Base-by-base conservation (phyloP, 1,140 invertebrate species). In the Berghia stephanieae region DNA sequence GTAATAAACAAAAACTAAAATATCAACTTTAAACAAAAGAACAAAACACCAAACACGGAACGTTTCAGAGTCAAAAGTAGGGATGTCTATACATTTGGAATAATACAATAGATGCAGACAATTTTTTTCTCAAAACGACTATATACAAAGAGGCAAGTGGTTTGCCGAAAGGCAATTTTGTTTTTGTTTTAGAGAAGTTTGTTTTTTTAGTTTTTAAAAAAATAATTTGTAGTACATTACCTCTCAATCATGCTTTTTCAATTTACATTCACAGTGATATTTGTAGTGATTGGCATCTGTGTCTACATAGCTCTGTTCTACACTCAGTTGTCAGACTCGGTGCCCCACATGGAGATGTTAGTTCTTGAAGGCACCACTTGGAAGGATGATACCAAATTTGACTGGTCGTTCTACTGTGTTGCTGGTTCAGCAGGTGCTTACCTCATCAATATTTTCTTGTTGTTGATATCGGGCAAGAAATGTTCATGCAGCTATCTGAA, bases 401-500 rank as follows among this genome's bases (percentile, higher is more conserved):
- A 93, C 77, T 94, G 93, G 86, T 95, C 94, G 21, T 95, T 94
- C 89, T 95, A 93, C 93, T 91, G 96, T 77, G 92, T 95, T 6
- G 93, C 94, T 1, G 92, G 92, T 27, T 93, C 94, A 3, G 91
- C 92, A 8, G 89, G 93, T 71, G 90, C 94, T 27, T 94, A 93
- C 80, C 90, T 94, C 49, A 86, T 94, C 43, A 96, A 95, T 89
- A 92, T 95, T 79, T 89, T 94, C 2, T 91, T 95, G 73, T 91
- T 96, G 8, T 92, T 93, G 76, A 92, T 95, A 82, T 84, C 84
- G 4, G 85, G 85, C 0, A 75, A 80, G 69, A 80, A 72, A 21
- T 21, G 85, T 27, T 63, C 77, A 13, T 85, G 83, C 75, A 83
- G 79, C n/a, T 85, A 83, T 71, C 77, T 78, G 0, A 60, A 75